Evolutionary conservation across 2,888 invertebrate species (phyloP), one percentile per base, ranked within the genome.

Genomic region (Oscheius myriophilus): DNA sequence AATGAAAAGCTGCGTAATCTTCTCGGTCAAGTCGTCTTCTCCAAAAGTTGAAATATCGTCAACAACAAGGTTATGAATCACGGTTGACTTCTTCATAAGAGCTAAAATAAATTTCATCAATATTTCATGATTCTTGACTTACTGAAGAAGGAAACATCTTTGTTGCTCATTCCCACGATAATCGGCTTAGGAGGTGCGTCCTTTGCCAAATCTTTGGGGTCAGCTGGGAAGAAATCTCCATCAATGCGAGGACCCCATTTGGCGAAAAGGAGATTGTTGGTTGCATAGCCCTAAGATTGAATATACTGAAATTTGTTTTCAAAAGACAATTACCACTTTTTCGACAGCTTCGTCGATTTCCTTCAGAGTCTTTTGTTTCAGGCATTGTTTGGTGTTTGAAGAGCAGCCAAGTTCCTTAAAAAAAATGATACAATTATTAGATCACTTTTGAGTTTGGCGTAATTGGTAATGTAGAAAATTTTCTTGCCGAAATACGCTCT

Each of bases 271-370:
- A 63, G 14, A 43, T 45, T 39, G 23, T 57, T 51, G 12, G 49
- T 41, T 11, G 52, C 51, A 14, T 39, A 21, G n/a, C 68, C 61
- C 66, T 61, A 41, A 21, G 0, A 16, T 16, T 7, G n/a, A 25
- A 53, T 12, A 33, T 41, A 18, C 39, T 7, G 52, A 52, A 39
- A n/a, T n/a, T n/a, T 51, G 16, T 33, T 39, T 58, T 16, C 14
- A 42, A 11, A 18, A 4, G n/a, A 7, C 18, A 45, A 14, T 1
- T 41, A 65, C 65, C 16, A 67, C 43, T 18, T 21, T 69, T 1
- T 66, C 43, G n/a, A 76, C 51, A 0, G 78, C 78, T n/a, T 68
- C 61, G 53, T 51, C 68, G 18, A 79, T 67, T 18, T 76, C 68
- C 33, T 73, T 67, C 18, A 73, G 33, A n/a, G 67, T 67, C 52